Conservation (phyloP, 1,140 invertebrate genomes). For the Drosophila miranda region DNA sequence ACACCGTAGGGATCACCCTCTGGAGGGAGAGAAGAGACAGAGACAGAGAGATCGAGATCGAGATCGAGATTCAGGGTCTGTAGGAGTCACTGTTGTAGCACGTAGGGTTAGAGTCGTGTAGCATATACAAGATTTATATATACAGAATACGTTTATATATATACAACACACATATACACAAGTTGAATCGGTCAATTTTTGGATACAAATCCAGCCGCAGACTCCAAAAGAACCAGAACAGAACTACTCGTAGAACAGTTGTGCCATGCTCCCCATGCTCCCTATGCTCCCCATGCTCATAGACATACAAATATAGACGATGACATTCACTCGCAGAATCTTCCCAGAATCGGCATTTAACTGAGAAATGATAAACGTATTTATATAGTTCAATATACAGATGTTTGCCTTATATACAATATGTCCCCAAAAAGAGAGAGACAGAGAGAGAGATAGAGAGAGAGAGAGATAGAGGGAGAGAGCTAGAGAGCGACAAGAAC, state of each 20-base stretch:
- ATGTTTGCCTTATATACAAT: slow-evolving; percentile 80
- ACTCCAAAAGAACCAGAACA: slow-evolving; percentile 4
- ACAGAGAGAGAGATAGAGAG: slow-evolving; percentile 42
- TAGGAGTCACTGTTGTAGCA: slow-evolving; percentile 19
- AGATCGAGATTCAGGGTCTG: background rate
- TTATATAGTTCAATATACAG: slow-evolving; percentile 79
- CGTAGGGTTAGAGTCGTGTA: slow-evolving; percentile 64
- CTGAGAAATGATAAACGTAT: slow-evolving; percentile 56
- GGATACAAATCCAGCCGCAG: slow-evolving; percentile 26
- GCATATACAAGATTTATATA: slow-evolving; percentile 74
- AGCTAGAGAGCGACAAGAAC: slow-evolving; percentile 16
- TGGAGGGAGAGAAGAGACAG: no score
- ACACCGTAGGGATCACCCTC: no score
- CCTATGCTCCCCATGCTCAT: slow-evolving; percentile 36
- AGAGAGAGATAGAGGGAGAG: background rate
- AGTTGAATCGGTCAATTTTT: slow-evolving; percentile 36
- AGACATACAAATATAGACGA: slow-evolving; percentile 17
- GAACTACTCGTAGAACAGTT: slow-evolving; percentile 30
- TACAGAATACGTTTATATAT: slow-evolving; percentile 51
- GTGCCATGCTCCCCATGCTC: slow-evolving; percentile 21
- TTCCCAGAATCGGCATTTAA: slow-evolving; percentile 63
- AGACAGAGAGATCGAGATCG: no score
- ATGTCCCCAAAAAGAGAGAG: slow-evolving; percentile 21
- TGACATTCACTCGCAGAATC: slow-evolving; percentile 45
- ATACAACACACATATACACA: slow-evolving; percentile 38